Base-by-base conservation (phyloP, 2,113 vertebrate species). In the Micronycteris hirsuta region DNA sequence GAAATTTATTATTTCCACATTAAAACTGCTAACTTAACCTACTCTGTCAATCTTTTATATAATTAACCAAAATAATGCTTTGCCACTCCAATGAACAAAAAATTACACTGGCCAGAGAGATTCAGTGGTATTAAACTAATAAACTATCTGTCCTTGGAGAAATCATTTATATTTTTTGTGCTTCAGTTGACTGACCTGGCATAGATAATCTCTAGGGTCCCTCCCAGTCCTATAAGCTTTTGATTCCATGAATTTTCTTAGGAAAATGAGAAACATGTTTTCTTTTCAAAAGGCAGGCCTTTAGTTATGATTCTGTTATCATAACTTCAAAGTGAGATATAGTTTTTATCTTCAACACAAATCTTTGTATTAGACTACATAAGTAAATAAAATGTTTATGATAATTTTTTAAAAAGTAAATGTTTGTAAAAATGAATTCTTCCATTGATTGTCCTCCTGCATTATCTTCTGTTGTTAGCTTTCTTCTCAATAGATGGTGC, bases 401-500 rank as follows among this genome's bases (percentile, higher is more conserved):
- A 77, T n/a, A 52, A 52, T 31, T 20, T n/a, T 76, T 45, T 9
- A n/a, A 77, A 33, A 73, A 82, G 31, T 73, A 87, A 70, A 81
- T 96, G 33, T 85, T 94, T 74, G 58, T 0, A 47, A 89, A 96
- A 56, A 82, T 81, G 63, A 74, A 83, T 91, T 78, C 14, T 85
- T 78, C 1, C 38, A 67, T 71, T 56, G 49, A 77, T 85, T 93
- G 54, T 33, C 49, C 96, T 65, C 56, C n/a, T 86, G 38, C 19
- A 67, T 71, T 89, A 49, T 86, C 54, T 96, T 97, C 96, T 91
- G 97, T 82, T 96, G 52, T 97, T 97, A 96, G 77, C 86, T 22
- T 61, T 70, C 78, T 92, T 95, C 87, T 98, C 98, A 97, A 97
- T 98, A 98, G 98, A 97, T 98, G 98, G 98, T 97, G 96, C 97